Evolutionary conservation across 2,113 vertebrate genomes (phyloP).

Genomic region (Sitta europaea): DNA sequence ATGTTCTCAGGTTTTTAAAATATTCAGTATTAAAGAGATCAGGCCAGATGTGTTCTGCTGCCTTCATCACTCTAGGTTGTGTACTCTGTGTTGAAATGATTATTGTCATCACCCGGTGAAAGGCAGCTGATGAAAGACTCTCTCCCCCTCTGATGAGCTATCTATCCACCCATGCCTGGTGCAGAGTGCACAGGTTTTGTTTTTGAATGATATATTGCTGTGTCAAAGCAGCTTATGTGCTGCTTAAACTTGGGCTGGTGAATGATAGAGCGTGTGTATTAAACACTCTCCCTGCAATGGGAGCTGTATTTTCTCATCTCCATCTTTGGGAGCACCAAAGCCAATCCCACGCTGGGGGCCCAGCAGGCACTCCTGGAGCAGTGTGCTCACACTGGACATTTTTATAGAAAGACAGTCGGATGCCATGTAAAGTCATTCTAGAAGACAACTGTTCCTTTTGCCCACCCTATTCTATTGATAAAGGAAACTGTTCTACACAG

Average conservation of each 20-base stretch:
- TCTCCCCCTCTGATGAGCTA: constrained; percentile 30
- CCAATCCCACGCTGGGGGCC: accelerated
- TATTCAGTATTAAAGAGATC: constrained; percentile 52
- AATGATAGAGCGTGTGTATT: constrained; percentile 39
- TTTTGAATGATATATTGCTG: constrained; percentile 52
- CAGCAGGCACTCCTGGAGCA: neutral
- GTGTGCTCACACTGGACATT: neutral
- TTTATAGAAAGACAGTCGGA: accelerated
- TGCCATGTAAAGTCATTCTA: neutral
- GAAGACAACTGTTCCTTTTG: neutral
- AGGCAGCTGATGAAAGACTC: constrained; percentile 41
- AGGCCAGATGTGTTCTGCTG: constrained; percentile 44
- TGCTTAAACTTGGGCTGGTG: constrained; percentile 21
- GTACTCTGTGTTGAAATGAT: constrained; percentile 53
- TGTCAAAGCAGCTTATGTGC: constrained; percentile 57
- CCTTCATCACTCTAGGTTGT: constrained; percentile 51
- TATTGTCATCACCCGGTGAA: neutral
- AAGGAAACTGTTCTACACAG: neutral
- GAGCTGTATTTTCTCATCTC: constrained; percentile 25
- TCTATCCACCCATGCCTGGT: constrained; percentile 11
- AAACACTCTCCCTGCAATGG: constrained; percentile 18
- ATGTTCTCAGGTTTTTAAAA: constrained; percentile 49
- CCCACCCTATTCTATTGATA: neutral
- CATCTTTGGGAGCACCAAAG: neutral
- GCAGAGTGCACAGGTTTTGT: constrained; percentile 45